Base-by-base conservation (phyloP, 2,888 invertebrate genomes). In the Pseudococcus longispinus region DNA sequence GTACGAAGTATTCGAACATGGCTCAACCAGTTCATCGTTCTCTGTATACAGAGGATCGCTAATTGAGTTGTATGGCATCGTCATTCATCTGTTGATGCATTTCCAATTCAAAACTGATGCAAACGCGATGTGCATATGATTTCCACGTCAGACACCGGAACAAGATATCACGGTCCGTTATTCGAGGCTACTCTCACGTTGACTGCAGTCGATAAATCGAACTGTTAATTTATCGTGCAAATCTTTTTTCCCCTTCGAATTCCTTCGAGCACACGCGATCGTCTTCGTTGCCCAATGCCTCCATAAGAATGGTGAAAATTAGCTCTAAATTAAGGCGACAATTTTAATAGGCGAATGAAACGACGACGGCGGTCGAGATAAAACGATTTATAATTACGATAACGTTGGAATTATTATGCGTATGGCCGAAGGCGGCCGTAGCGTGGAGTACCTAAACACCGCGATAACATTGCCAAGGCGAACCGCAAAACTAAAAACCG, bases 351-450 rank as follows among this genome's bases (percentile, higher is more conserved):
- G 51, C 51, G 51, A 51, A 60, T 23, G 23, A 60, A 60, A 0
- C 2, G 60, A 23, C 29, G 26, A 9, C 26, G 20, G 26, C 29
- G n/a, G 29, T 2, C 70, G 29, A 29, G 70, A 70, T 70, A 70
- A 70, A 70, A 70, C 20, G 18, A 70, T 70, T 65, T 70, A 13
- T 70, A 70, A 70, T 70, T 70, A 70, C 29, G 70, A 70, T 70
- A 70, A 70, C 29, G 29, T 2, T 2, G 23, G 23, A 60, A 60
- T 60, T 70, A 29, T 70, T 29, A 70, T 29, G 51, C 51, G 65
- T 65, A 65, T 13, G 18, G 9, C 70, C 70, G 29, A 29, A 37
- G 37, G 37, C 70, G 70, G 70, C 70, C 70, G 6, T 70, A 18
- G 37, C 70, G 6, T 70, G 6, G 37, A 37, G 37, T 37, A 37